A percentile compares a stretch with the other conserved stretches of the same genome.
Evolutionary conservation across 2,888 invertebrate genomes (phyloP).

Genomic region (Dynastes maya): DNA sequence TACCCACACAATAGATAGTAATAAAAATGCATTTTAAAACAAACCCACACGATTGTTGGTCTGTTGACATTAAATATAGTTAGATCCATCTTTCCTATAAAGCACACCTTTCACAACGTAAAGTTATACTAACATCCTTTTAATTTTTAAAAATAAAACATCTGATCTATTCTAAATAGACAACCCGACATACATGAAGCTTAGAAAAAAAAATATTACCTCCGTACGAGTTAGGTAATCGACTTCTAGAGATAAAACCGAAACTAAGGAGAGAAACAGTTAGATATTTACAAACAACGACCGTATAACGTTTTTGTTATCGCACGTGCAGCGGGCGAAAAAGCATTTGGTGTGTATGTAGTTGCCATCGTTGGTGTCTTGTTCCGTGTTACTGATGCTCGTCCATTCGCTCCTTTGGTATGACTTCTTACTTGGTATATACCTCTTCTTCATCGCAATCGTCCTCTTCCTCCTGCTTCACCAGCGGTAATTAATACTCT

Average conservation of each 20-base stretch:
- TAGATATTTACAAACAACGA: constrained; percentile 39
- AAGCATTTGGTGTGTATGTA: constrained; percentile 16
- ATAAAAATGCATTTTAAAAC: too few relatives aligned
- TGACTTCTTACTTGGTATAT: background rate
- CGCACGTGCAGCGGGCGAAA: constrained; percentile 25
- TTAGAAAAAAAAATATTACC: constrained; percentile 1
- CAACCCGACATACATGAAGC: background rate
- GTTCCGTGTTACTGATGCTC: background rate
- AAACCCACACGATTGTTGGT: too few relatives aligned
- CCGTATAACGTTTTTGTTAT: constrained; percentile 40
- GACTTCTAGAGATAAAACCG: constrained; percentile 20
- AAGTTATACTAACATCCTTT: too few relatives aligned
- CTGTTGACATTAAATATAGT: too few relatives aligned
- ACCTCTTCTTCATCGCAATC: background rate
- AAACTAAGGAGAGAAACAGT: constrained; percentile 37
- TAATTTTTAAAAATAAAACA: too few relatives aligned
- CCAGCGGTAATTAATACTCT: constrained; percentile 37
- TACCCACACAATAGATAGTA: too few relatives aligned
- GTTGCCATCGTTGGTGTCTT: background rate
- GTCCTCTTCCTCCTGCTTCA: constrained; percentile 10
- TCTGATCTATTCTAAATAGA: too few relatives aligned
- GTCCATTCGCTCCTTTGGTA: background rate
- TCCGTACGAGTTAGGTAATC: constrained; percentile 5
- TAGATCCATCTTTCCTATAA: too few relatives aligned
- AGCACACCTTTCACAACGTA: too few relatives aligned